Base-by-base conservation (phyloP, 2,888 invertebrate genomes). In the Dolichopus griseipennis region DNA sequence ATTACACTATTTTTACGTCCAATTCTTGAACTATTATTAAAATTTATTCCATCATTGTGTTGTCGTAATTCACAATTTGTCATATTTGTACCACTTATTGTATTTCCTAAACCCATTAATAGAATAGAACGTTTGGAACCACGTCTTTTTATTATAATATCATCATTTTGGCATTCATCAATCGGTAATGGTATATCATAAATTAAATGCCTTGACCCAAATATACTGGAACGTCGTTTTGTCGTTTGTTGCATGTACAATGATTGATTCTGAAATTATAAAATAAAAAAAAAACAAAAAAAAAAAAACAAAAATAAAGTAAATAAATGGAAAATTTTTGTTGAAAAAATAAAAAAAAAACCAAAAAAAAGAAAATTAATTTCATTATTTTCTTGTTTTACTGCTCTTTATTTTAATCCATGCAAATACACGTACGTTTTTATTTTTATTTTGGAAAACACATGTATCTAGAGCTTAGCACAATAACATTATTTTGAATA, bases 151-250 rank as follows among this genome's bases (percentile, higher is more conserved):
- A 81, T 74, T n/a, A 79, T 79, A 21, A 84, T 79, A 71, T 82
- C 81, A 52, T 83, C 83, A n/a, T 80, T 83, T 68, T 83, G 83
- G 73, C 84, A 86, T 75, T 86, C 86, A 73, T 87, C 87, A 22
- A 81, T 86, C 70, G 83, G 85, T 69, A 86, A 77, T n/a, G 85
- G 85, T 61, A 86, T 81, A 74, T 87, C 87, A 74, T 86, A 86
- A 37, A 86, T 85, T 73, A 87, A 80, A 75, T 86, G 86, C 34
- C 85, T 81, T 1, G 85, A 85, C 1, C 85, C 84, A 62, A 84
- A 83, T 7, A 83, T 80, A 63, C 83, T 82, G 65, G 83, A 80
- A 34, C 84, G 82, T 70, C 83, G 81, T 68, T 83, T 81, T 62
- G 85, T 76, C 27, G 27, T 27, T 27, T 2, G 5, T 34, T 83